A percentile compares a stretch with the other conserved stretches of the same genome.
These are phyloP conservation scores for Lethrus apterus DNA, from an alignment of 1,140 invertebrate species.

Conservation along the genomic window DNA sequence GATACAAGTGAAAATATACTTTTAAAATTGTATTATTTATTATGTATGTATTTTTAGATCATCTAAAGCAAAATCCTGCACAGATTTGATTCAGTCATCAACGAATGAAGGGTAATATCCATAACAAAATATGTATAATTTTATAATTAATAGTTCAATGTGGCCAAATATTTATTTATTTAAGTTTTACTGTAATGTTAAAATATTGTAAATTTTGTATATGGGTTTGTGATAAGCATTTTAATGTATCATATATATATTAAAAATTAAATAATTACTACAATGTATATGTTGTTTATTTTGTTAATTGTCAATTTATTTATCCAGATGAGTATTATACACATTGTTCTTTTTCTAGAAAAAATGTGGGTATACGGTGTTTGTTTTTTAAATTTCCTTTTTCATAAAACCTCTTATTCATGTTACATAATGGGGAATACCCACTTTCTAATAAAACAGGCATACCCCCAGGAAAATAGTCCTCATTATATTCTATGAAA, in stretches of 20 bases:
- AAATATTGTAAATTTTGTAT: neutral
- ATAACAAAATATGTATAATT: neutral
- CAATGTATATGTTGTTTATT: too few relatives aligned
- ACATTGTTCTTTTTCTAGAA: too few relatives aligned
- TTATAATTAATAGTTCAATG: conserved; percentile 7
- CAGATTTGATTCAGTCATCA: conserved; percentile 45
- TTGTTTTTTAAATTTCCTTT: too few relatives aligned
- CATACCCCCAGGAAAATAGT: too few relatives aligned
- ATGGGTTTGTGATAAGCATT: conserved; percentile 5
- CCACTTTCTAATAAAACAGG: too few relatives aligned
- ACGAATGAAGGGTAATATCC: neutral
- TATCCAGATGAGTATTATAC: too few relatives aligned
- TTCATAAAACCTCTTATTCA: too few relatives aligned
- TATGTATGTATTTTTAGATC: conserved; percentile 41
- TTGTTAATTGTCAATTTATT: too few relatives aligned
- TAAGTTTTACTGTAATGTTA: neutral
- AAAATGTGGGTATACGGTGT: too few relatives aligned
- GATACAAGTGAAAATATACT: neutral
- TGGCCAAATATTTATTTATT: conserved; percentile 15
- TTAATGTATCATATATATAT: conserved; percentile 1
- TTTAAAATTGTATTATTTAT: neutral
- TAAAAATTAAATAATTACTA: neutral
- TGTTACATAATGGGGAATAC: too few relatives aligned
- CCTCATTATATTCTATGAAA: too few relatives aligned
- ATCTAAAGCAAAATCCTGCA: conserved; percentile 52